Evolutionary conservation across 2,888 invertebrate genomes (phyloP).

Genomic region (Agonum fuliginosum): DNA sequence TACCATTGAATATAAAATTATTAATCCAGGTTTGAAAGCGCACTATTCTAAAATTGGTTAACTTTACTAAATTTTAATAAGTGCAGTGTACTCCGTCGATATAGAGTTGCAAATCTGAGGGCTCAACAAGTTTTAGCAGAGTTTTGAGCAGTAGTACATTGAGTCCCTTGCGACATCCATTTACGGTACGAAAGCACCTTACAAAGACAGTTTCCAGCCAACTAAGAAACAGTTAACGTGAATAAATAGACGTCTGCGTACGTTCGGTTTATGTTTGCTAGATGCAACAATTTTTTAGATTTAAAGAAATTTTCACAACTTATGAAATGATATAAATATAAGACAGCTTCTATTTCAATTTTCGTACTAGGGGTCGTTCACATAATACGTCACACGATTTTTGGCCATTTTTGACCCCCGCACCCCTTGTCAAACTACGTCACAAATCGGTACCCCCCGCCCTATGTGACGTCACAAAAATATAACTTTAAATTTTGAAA

Average conservation of each 20-base stretch:
- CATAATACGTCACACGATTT: no score
- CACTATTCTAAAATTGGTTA: not conserved
- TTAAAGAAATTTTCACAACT: no score
- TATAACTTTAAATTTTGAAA: no score
- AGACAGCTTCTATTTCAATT: no score
- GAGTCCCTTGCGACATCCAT: not conserved
- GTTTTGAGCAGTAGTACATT: not conserved
- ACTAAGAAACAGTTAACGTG: conserved; percentile 20
- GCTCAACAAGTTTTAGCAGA: conserved; percentile 21
- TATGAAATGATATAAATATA: no score
- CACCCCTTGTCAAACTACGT: no score
- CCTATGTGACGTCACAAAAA: no score
- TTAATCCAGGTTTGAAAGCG: conserved; percentile 1
- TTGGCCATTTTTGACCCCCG: no score
- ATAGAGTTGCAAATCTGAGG: not conserved
- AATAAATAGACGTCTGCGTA: conserved; percentile 16
- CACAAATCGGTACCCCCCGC: no score
- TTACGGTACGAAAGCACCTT: not conserved
- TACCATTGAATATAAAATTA: not conserved
- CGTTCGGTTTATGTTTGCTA: conserved; percentile 20
- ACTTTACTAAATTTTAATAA: not conserved
- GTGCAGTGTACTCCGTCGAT: not conserved
- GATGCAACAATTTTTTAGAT: conserved; percentile 21
- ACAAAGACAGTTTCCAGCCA: conserved; percentile 22
- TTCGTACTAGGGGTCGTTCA: no score